Evolutionary conservation across 2,888 invertebrate species (phyloP).

Genomic region (Catocala nupta): DNA sequence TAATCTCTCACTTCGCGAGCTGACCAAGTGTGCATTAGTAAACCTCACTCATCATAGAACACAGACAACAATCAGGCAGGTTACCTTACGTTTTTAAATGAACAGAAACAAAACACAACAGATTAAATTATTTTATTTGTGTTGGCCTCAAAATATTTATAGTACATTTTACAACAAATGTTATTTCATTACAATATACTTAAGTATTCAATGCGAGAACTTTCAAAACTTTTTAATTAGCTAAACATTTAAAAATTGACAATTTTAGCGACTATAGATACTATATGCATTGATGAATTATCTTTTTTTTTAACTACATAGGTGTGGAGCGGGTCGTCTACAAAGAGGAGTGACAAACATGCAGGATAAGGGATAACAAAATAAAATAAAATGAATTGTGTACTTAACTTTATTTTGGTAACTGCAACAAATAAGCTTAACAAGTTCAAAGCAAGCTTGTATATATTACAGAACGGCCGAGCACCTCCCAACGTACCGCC

Average conservation of each 20-base stretch:
- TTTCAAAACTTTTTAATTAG: conserved; percentile 71
- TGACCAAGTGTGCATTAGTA: no score
- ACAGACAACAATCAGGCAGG: no score
- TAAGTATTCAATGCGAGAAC: conserved; percentile 74
- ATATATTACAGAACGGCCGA: conserved; percentile 55
- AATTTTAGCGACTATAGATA: conserved; percentile 69
- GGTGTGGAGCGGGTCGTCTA: conserved; percentile 16
- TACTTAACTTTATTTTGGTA: conserved; percentile 83
- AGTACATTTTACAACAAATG: conserved; percentile 85
- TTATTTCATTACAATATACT: conserved; percentile 74
- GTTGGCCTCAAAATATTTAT: conserved; percentile 84
- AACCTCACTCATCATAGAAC: no score
- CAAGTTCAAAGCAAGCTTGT: conserved; percentile 67
- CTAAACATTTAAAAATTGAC: conserved; percentile 85
- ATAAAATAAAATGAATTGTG: conserved; percentile 65
- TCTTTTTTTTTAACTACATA: conserved; percentile 27
- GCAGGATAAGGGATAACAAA: conserved; percentile 54
- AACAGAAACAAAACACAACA: conserved; percentile 64
- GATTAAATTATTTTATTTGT: conserved; percentile 80
- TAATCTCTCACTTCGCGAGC: no score
- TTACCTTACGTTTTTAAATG: no score
- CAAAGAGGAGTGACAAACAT: conserved; percentile 32
- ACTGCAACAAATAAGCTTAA: conserved; percentile 79
- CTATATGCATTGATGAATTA: conserved; percentile 33
- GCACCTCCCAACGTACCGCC: conserved; percentile 14